A percentile compares a stretch with the other conserved stretches of the same genome.
phyloP scores from a whole-genome alignment of 2,888 invertebrate species.

The Cordylochernes scorpioides region DNA sequence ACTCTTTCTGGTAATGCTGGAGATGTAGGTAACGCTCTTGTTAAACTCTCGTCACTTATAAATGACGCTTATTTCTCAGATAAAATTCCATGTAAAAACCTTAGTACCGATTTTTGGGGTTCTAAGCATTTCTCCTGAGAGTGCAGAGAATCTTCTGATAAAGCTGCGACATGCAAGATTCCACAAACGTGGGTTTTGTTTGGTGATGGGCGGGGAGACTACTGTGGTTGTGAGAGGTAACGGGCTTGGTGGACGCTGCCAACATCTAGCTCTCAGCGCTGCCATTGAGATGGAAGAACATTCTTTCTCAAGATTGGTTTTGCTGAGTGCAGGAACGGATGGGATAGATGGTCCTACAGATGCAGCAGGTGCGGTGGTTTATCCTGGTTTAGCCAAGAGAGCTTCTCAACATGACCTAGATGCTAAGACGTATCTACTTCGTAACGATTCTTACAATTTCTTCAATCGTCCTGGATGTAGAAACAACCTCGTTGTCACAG shows the following conservation, averaged over 20 bases:
- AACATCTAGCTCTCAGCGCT: slow-evolving; percentile 43
- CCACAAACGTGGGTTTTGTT: slow-evolving; percentile 31
- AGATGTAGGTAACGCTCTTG: slow-evolving; percentile 33
- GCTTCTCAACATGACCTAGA: slow-evolving; percentile 23
- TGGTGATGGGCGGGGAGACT: slow-evolving; percentile 71
- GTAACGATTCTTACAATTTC: slow-evolving; percentile 64
- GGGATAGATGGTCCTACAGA: slow-evolving; percentile 91
- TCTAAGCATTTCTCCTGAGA: no score
- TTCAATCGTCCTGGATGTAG: slow-evolving; percentile 36
- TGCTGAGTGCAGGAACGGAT: slow-evolving; percentile 75
- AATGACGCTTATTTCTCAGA: no score
- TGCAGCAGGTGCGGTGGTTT: slow-evolving; percentile 67
- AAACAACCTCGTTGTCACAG: slow-evolving; percentile 43
- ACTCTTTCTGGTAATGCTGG: slow-evolving; percentile 40
- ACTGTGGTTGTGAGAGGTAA: slow-evolving; percentile 47
- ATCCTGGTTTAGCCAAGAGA: slow-evolving; percentile 29
- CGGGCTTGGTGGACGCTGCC: slow-evolving; percentile 78
- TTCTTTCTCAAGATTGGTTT: slow-evolving; percentile 29
- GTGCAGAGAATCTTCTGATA: no score
- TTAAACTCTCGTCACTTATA: slow-evolving; percentile 16
- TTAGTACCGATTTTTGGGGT: no score
- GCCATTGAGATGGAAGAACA: slow-evolving; percentile 20
- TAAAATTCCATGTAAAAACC: no score
- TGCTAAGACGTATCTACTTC: slow-evolving; percentile 27
- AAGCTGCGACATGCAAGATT: no score